Evolutionary conservation across 2,888 invertebrate genomes (phyloP), one percentile per base, ranked within the genome.

Genomic region (Pristionchus exspectatus): DNA sequence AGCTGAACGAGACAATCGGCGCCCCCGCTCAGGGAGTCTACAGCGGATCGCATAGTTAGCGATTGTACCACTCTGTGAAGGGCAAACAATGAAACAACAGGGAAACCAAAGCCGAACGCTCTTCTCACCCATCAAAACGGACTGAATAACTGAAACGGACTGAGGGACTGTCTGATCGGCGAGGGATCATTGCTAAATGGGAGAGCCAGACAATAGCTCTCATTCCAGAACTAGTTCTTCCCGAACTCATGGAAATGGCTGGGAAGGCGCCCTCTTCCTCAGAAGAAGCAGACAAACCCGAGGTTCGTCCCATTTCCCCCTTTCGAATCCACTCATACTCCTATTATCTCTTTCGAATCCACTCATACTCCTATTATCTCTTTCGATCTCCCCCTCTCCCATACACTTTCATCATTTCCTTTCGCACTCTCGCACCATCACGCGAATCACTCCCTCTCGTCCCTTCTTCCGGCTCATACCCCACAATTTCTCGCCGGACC

Each of bases 221-320:
- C 9, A 0, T 87, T 89, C 16, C 89, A 89, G 89, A 89, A 44
- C 89, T 89, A 9, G 89, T 89, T 1, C 89, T 89, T 27, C 89
- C 89, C 38, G 81, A 89, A 27, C 56, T 83, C 63, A 89, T 89
- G 89, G 89, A 83, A 33, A 89, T 89, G 89, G 89, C 89, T 18
- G 89, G 89, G 12, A 81, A 81, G 27, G 63, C 77, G 81, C 87
- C 87, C 16, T n/a, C 77, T 38, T 33, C 74, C 77, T 14, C 21
- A 7, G 77, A 50, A 21, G 81, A 38, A 1, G 10, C 72, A 14
- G 88, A 81, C 27, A 44, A 77, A 44, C 12, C 33, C 59, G 88
- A 87, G 86, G 63, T 63, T 54, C 16, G 44, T 9, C 30, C 30
- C 9, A 2, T 24, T 83, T 50, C 54, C 4, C 9, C 50, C 30